Evolutionary conservation across 30 jellyfish, hydroid and myxozoan genomes (phyloP).

Genomic region (Phacellophora camtschatica): DNA sequence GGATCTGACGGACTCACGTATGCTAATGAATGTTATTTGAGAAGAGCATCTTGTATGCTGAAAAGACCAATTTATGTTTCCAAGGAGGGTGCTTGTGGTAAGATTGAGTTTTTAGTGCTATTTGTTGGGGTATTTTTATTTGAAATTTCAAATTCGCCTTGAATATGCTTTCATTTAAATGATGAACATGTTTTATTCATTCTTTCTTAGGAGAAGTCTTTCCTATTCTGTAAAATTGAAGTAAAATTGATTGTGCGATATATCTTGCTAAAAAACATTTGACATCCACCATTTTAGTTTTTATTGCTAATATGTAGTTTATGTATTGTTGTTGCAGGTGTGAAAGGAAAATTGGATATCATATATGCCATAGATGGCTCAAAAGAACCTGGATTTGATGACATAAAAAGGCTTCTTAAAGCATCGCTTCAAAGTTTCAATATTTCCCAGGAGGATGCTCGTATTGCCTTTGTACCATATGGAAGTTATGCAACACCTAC

Average conservation of each 20-base stretch:
- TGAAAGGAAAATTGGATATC: not conserved
- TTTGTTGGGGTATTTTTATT: too few relatives aligned
- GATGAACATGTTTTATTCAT: too few relatives aligned
- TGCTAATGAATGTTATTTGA: conserved; percentile 66
- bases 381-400: not conserved
- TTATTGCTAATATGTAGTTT: too few relatives aligned
- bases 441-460: conserved; percentile 30
- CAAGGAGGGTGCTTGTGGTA: conserved; percentile 64
- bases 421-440: conserved; percentile 55
- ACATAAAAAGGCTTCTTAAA: conserved; percentile 43
- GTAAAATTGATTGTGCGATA: too few relatives aligned
- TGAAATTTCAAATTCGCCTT: too few relatives aligned
- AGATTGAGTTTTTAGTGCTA: too few relatives aligned
- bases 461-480: conserved; percentile 31
- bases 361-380: conserved; percentile 55
- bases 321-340: not conserved
- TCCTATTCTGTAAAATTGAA: too few relatives aligned
- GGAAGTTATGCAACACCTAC: conserved; percentile 14
- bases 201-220: too few relatives aligned
- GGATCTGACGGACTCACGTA: conserved; percentile 83
- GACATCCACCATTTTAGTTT: too few relatives aligned
- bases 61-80: conserved; percentile 3
- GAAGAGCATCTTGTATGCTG: conserved; percentile 43
- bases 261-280: too few relatives aligned
- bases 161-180: too few relatives aligned